Evolutionary conservation across 2,797 vertebrate genomes (phyloP).

Genomic region (Onychomys torridus): DNA sequence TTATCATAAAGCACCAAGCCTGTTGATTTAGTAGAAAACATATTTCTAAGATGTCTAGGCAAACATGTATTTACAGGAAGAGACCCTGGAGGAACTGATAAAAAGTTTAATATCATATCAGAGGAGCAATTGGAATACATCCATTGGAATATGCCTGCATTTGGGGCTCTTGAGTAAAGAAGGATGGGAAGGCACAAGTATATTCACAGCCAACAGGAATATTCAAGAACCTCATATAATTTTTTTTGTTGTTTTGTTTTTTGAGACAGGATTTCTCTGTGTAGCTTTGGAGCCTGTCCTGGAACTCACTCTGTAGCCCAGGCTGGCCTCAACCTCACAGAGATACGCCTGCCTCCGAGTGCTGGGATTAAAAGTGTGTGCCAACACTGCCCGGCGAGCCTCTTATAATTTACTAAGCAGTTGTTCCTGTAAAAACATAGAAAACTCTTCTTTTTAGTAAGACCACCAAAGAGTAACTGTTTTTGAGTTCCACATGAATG

Average conservation of each 20-base stretch:
- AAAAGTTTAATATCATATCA: background rate
- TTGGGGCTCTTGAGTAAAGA: background rate
- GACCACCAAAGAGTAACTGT: background rate
- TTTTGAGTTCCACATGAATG: background rate
- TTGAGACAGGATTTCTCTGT: no score
- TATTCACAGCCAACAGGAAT: background rate
- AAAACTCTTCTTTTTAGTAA: background rate
- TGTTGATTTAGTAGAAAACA: background rate
- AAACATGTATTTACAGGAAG: background rate
- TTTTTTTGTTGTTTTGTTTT: no score
- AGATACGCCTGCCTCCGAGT: no score
- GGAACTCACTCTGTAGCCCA: no score
- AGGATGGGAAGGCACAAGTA: background rate
- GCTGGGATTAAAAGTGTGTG: no score
- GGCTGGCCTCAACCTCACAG: no score
- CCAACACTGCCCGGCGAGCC: no score
- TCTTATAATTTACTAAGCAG: background rate
- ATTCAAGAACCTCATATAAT: background rate
- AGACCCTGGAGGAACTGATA: background rate
- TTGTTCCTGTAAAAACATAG: background rate
- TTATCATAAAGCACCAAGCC: background rate
- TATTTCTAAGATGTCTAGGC: background rate
- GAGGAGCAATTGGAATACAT: background rate
- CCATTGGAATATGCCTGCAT: background rate
- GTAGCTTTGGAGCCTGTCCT: no score